Evolutionary conservation across 1,140 invertebrate species (phyloP).

Genomic region (Harpegnathos saltator): DNA sequence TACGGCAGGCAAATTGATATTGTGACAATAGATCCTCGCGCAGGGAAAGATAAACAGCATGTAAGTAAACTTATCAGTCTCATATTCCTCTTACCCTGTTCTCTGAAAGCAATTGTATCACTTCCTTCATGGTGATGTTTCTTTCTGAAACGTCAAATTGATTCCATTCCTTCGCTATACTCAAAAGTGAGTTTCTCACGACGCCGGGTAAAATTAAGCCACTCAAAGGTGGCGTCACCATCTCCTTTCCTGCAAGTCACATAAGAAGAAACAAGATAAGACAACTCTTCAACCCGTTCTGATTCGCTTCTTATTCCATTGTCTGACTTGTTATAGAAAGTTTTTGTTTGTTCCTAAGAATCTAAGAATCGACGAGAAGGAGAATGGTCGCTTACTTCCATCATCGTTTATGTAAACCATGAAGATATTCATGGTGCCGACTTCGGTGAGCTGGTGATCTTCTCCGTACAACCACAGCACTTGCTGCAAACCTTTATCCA

Average conservation of each 20-base stretch:
- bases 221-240: slow-evolving; percentile 96
- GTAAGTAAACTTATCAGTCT: background rate
- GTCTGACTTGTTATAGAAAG: background rate
- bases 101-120: slow-evolving; percentile 91
- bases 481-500: slow-evolving; percentile 94
- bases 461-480: slow-evolving; percentile 98
- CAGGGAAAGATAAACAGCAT: background rate
- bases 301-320: too few species aligned
- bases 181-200: slow-evolving; percentile 94
- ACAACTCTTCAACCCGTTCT: too few species aligned
- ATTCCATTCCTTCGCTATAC: slow-evolving; percentile 93
- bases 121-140: slow-evolving; percentile 94
- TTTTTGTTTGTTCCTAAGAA: too few species aligned
- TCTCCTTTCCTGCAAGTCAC: slow-evolving; percentile 91
- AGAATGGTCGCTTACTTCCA: slow-evolving; percentile 90
- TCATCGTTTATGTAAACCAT: slow-evolving; percentile 94
- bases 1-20: slow-evolving; percentile 83
- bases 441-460: slow-evolving; percentile 98
- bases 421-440: slow-evolving; percentile 99
- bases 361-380: background rate
- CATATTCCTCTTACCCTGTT: slow-evolving; percentile 90
- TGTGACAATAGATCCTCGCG: background rate
- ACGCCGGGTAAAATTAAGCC: slow-evolving; percentile 98
- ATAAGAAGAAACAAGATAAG: too few species aligned
- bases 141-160: slow-evolving; percentile 95